phyloP scores from a whole-genome alignment of 2,888 invertebrate genomes.

The Leptothorax acervorum region DNA sequence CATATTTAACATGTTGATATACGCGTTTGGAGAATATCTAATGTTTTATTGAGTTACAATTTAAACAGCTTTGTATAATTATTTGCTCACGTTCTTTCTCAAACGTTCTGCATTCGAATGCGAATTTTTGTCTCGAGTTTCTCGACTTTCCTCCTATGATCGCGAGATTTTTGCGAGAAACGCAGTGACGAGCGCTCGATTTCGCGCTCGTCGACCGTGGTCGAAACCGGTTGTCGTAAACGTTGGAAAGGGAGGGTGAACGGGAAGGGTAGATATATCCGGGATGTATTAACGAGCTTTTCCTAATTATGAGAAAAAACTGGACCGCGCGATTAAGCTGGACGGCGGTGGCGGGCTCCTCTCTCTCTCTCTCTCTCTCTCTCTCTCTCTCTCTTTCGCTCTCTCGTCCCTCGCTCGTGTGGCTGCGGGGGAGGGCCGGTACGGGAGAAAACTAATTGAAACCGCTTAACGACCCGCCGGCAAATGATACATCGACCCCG shows the following conservation, averaged over 20 bases:
- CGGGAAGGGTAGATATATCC: slow-evolving; percentile 73
- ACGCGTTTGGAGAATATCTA: not conserved
- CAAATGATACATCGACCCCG: slow-evolving; percentile 85
- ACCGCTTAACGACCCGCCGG: slow-evolving; percentile 84
- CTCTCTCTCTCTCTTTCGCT: not conserved
- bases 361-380: not conserved
- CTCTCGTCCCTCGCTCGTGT: slow-evolving; percentile 54
- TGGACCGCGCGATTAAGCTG: slow-evolving; percentile 82
- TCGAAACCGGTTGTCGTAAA: slow-evolving; percentile 40
- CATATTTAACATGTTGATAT: not conserved
- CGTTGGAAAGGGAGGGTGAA: slow-evolving; percentile 31
- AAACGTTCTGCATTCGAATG: not conserved
- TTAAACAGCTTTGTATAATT: not conserved
- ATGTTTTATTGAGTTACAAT: not conserved
- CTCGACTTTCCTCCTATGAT: not conserved
- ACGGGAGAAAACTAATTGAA: slow-evolving; percentile 85
- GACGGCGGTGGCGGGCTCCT: slow-evolving; percentile 58
- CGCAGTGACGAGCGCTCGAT: not conserved
- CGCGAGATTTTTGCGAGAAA: slow-evolving; percentile 27
- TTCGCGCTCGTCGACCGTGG: slow-evolving; percentile 27
- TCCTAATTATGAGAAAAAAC: slow-evolving; percentile 84
- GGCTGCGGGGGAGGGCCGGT: slow-evolving; percentile 70
- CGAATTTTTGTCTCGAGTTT: not conserved
- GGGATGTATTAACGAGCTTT: slow-evolving; percentile 83
- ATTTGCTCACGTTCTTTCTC: not conserved